Evolutionary conservation across 2,797 vertebrate species (phyloP), one percentile per base, ranked within the genome.

Genomic region (Notolabrus celidotus): DNA sequence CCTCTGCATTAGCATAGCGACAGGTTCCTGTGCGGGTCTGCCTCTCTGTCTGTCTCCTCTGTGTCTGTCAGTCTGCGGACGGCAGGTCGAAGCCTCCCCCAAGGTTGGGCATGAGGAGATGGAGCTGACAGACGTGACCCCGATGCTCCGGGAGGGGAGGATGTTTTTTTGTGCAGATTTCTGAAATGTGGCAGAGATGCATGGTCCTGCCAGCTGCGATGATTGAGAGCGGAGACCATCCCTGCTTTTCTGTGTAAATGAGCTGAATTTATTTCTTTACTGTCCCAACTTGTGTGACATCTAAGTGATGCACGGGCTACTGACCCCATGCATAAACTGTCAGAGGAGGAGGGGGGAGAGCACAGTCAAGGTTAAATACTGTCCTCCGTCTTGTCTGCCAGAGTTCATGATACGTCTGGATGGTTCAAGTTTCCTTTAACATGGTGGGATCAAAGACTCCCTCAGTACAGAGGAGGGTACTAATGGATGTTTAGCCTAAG

Each of bases 1-100:
- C 42, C 17, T n/a, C 47, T 20, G 36, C 73, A 83, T 89, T 87
- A 82, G 68, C 84, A 84, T 84, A 74, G 82, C 22, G 52, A 61
- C 80, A 71, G 63, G 74, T 59, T 77, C 66, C 58, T 66, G 63
- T 61, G 27, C 1, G 59, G 66, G 45, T 78, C 67, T 61, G 80
- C 78, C 72, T 57, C 41, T 41, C 66, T 65, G 71, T 59, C 67
- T 56, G 68, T 75, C 73, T 85, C 69, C 57, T 62, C 63, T 15
- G 29, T 46, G 71, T 74, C 61, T 60, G 81, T 83, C 81, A 77
- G 65, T 77, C 74, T 53, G 63, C 9, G n/a, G 71, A 80, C 47
- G 31, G 63, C 39, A 38, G 71, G 80, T 68, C 57, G 11, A 62
- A 73, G 36, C 22, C 56, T 71, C 61, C 54, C 33, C 60, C 71